These are phyloP conservation scores for Plotosus lineatus DNA, from an alignment of 2,113 vertebrate genomes.

Conservation along the genomic window DNA sequence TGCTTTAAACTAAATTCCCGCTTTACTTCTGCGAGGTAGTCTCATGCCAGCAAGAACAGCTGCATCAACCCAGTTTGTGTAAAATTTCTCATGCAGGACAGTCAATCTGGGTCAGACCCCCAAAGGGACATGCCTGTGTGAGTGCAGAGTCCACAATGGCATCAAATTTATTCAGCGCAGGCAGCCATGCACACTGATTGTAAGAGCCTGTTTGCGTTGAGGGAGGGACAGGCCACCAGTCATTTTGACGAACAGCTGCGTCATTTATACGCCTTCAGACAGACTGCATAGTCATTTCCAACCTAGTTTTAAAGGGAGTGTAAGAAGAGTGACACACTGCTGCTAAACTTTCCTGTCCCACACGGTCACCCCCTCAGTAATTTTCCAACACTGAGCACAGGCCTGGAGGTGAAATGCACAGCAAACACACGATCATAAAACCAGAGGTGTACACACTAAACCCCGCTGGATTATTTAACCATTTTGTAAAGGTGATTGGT, in stretches of 20 bases:
- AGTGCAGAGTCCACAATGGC: slow-evolving; percentile 5
- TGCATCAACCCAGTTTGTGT: background rate
- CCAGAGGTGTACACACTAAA: background rate
- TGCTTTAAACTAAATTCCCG: slow-evolving; percentile 6
- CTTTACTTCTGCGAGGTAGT: background rate
- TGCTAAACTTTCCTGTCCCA: background rate
- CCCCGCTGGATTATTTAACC: background rate
- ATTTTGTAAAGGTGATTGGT: no score
- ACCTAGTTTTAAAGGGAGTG: background rate
- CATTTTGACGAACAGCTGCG: slow-evolving; percentile 56
- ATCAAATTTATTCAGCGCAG: background rate
- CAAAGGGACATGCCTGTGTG: background rate
- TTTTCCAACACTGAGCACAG: slow-evolving; percentile 17
- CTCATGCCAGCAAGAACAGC: background rate
- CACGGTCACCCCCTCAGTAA: slow-evolving; percentile 1
- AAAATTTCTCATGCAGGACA: slow-evolving; percentile 13
- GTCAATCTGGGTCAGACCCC: slow-evolving; percentile 45
- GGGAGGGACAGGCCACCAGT: slow-evolving; percentile 13
- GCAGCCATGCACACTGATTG: no score
- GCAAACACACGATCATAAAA: background rate
- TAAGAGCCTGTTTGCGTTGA: background rate
- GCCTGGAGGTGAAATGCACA: background rate
- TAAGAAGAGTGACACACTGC: background rate
- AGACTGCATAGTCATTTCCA: background rate
- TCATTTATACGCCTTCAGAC: slow-evolving; percentile 34